Base-by-base conservation (phyloP, 2,113 vertebrate species). In the Anolis sagrei region DNA sequence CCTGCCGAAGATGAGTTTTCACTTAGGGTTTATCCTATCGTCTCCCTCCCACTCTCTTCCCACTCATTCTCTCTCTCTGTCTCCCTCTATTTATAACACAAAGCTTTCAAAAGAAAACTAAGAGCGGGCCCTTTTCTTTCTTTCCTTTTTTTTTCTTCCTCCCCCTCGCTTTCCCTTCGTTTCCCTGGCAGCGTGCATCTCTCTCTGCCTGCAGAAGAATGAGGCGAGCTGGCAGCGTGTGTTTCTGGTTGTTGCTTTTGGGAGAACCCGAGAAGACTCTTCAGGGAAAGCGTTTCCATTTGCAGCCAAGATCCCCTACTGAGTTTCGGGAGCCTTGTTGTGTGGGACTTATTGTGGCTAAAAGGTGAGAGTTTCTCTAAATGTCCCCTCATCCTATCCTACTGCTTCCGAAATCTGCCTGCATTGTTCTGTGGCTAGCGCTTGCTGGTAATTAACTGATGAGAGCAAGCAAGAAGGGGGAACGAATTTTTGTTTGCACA, bases 101-200 rank as follows among this genome's bases (percentile, higher is more conserved):
- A 96, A 94, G 90, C 89, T 92, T 93, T 90, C 88, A 39, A 73
- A 86, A 94, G 95, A 91, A 74, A 96, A 95, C 80, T 92, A 89
- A 94, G 93, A 27, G 69, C 39, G 29, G 76, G 58, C 86, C 93
- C 92, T 91, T 94, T 95, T 81, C 27, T 87, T 92, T 83, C 81
- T 49, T 25, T 82, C 89, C 73, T 25, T 2, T 25, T 66, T 27
- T 95, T 95, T 81, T 21, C 87, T 92, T 82, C 82, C 29, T 23
- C 82, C 89, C 74, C 54, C 39, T 44, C 14, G 54, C 54, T 58
- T 58, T 93, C 91, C 92, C 84, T 27, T 76, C 61, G 94, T 97
- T 96, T 95, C 96, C 94, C 86, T 96, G 96, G 96, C 90, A 97
- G 96, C 96, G 18, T 91, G 93, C 88, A 87, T 93, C 94, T 92